phyloP scores from a whole-genome alignment of 2,113 vertebrate species.

The Todiramphus chloris region DNA sequence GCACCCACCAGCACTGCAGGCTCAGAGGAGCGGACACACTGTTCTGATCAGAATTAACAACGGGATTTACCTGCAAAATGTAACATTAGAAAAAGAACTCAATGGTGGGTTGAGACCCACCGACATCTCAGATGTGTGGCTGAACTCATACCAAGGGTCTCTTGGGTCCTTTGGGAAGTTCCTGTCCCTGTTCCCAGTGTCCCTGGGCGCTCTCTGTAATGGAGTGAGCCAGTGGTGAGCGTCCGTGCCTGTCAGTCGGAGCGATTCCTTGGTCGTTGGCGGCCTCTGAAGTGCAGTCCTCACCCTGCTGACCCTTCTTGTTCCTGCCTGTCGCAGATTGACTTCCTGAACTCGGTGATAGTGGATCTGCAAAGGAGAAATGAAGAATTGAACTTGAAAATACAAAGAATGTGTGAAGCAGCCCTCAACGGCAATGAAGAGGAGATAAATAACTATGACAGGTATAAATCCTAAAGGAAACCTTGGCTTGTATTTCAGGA shows the following conservation, averaged over 20 bases:
- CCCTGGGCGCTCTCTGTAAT: background rate
- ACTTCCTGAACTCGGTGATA: slow-evolving; percentile 97
- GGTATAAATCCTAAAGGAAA: slow-evolving; percentile 67
- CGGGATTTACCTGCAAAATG: background rate
- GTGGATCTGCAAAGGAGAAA: slow-evolving; percentile 94
- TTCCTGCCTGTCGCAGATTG: slow-evolving; percentile 77
- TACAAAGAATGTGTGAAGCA: slow-evolving; percentile 92
- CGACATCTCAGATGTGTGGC: accelerated
- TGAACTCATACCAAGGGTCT: background rate
- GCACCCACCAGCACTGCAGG: background rate
- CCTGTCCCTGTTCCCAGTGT: background rate
- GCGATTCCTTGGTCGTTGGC: background rate
- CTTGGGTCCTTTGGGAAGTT: background rate
- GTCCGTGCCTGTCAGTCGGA: background rate
- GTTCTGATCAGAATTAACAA: background rate
- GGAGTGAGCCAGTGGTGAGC: accelerated
- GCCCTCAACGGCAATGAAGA: slow-evolving; percentile 90
- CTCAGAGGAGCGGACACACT: background rate
- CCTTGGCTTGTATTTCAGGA: background rate
- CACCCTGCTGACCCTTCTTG: background rate
- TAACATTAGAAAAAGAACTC: background rate
- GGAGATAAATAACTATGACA: slow-evolving; percentile 84
- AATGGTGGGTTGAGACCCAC: background rate
- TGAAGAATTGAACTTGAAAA: slow-evolving; percentile 85
- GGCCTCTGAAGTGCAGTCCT: background rate